Evolutionary conservation across 2,797 vertebrate genomes (phyloP), one percentile per base, ranked within the genome.

Genomic region (Gymnoscopelus braueri): DNA sequence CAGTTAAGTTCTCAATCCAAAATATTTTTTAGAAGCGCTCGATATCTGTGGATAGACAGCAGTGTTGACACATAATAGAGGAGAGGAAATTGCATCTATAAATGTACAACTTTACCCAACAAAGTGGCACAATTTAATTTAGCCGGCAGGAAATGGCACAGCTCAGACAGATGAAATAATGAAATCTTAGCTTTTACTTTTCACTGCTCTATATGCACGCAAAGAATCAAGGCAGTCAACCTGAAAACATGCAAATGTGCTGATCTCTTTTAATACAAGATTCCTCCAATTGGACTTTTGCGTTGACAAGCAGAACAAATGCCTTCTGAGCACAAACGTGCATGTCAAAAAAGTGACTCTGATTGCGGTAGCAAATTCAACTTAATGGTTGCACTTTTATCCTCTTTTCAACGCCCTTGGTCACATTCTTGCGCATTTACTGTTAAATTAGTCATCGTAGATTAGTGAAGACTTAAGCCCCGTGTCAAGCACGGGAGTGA

Each of bases 231-330:
- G 67, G 79, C 84, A 85, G 82, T 77, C 80, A 81, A 80, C 55
- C 76, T 84, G 79, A 82, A 85, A 78, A 87, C 88, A 90, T 91
- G 89, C 89, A 90, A 88, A 90, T 87, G 74, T 76, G 26, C 78
- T 85, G 74, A 84, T 83, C 82, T 87, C 77, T 81, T 44, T 75
- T 87, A 89, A 90, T 88, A 83, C 79, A 60, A 82, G 80, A 77
- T 67, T 72, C 81, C 65, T 50, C 85, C 88, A 87, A 80, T 87
- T 60, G 75, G 80, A 79, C 23, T 72, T 63, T 9, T 69, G 75
- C 79, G 79, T 78, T 85, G 87, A 92, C 87, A 89, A 85, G 87
- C 85, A 89, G 87, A 91, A 91, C 87, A 89, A 92, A 89, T 89
- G 81, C 86, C 80, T 72, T 9, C 69, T 64, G 56, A 78, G 67